phyloP scores from a whole-genome alignment of 2,113 vertebrate genomes.

The Holacanthus passer region DNA sequence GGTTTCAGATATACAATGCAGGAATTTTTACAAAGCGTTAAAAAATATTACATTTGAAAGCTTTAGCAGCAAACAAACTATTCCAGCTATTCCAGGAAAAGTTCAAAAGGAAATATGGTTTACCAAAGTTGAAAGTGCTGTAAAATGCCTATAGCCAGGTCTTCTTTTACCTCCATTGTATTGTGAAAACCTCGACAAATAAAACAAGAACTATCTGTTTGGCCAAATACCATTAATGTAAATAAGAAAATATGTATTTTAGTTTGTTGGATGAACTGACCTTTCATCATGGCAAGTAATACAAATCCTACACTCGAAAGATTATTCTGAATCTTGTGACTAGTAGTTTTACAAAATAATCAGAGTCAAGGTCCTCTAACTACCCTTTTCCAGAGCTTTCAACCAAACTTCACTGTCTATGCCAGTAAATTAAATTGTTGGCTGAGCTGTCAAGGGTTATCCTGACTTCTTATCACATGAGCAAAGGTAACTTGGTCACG shows the following conservation, averaged over 20 bases:
- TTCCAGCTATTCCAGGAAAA: neutral
- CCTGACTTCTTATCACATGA: neutral
- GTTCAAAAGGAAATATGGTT: neutral
- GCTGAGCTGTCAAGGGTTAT: neutral
- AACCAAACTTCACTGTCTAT: neutral
- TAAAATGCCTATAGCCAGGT: no score
- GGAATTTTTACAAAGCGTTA: neutral
- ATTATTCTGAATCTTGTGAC: neutral
- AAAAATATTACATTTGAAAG: neutral
- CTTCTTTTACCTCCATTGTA: neutral
- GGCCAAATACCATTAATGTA: neutral
- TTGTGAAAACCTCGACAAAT: neutral
- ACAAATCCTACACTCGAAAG: neutral
- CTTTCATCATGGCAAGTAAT: neutral
- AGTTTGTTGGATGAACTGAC: neutral
- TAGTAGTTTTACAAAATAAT: neutral
- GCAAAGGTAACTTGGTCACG: neutral
- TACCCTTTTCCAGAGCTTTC: constrained; percentile 2
- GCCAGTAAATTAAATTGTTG: neutral
- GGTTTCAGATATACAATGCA: neutral
- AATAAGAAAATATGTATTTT: neutral
- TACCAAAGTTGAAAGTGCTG: no score
- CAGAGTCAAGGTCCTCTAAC: neutral
- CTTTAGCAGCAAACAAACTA: neutral
- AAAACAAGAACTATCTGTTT: neutral